A percentile compares a stretch with the other conserved stretches of the same genome.
Evolutionary conservation across 2,888 invertebrate species (phyloP).

Genomic region (Cryptocheilus praepositus): DNA sequence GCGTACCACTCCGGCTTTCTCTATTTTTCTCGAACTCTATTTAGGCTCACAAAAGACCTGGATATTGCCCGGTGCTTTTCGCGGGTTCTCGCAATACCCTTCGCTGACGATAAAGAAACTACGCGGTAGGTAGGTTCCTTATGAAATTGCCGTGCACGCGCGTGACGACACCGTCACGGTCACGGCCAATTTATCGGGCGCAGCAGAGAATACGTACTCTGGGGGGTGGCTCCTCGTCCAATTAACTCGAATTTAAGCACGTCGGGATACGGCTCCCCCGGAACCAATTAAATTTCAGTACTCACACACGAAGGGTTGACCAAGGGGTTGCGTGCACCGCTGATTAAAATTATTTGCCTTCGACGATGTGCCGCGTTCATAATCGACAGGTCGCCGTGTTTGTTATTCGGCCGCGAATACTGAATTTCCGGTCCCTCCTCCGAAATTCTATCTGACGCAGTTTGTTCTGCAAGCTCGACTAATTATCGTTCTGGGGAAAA

Average conservation of each 20-base stretch:
- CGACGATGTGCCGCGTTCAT: not conserved
- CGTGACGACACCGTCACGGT: constrained; percentile 9
- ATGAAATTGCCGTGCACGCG: constrained; percentile 4
- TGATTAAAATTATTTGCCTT: not conserved
- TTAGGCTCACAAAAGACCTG: no score
- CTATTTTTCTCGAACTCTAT: no score
- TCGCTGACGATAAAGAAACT: no score
- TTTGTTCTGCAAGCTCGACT: no score
- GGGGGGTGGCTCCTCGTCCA: not conserved
- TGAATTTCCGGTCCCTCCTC: no score
- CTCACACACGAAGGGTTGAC: not conserved
- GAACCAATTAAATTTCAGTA: constrained; percentile 10
- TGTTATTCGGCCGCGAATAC: no score
- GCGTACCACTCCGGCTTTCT: no score
- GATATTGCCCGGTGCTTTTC: no score
- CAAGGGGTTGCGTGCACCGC: not conserved
- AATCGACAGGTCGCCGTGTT: no score
- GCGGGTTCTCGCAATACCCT: no score
- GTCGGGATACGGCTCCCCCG: not conserved
- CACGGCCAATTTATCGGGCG: constrained; percentile 7
- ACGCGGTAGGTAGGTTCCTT: not conserved
- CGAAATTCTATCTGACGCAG: no score
- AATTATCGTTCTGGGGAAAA: no score
- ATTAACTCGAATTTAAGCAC: constrained; percentile 14
- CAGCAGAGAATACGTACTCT: not conserved